These are phyloP conservation scores for Myripristis murdjan DNA, from an alignment of 2,797 vertebrate genomes.

Conservation along the genomic window DNA sequence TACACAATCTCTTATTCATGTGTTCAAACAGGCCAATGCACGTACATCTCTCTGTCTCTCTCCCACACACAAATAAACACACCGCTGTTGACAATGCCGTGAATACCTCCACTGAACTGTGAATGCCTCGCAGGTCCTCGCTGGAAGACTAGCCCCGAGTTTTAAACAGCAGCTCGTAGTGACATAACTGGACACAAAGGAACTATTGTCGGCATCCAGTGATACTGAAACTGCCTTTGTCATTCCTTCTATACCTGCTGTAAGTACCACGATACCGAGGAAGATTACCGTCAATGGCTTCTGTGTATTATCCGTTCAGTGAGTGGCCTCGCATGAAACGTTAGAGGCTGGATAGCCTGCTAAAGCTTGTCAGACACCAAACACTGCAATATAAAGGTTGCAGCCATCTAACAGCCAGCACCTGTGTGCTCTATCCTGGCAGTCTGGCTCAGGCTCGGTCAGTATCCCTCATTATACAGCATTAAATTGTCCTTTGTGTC, in stretches of 20 bases:
- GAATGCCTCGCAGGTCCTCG: constrained; percentile 46
- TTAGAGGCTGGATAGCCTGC: constrained; percentile 35
- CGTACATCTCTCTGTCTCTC: constrained; percentile 7
- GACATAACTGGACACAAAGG: constrained; percentile 73
- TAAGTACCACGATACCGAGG: constrained; percentile 51
- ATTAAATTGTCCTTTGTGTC: constrained; percentile 19
- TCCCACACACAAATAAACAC: constrained; percentile 24
- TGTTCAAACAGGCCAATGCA: constrained; percentile 62
- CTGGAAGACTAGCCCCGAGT: constrained; percentile 16
- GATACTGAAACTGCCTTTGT: constrained; percentile 73
- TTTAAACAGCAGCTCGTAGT: constrained; percentile 55
- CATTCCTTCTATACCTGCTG: constrained; percentile 53
- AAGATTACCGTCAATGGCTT: constrained; percentile 59
- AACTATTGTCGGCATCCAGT: constrained; percentile 63
- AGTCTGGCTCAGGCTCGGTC: constrained; percentile 6
- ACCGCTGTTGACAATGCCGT: constrained; percentile 28
- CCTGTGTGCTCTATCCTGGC: neutral
- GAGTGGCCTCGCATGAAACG: constrained; percentile 48
- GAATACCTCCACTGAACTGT: constrained; percentile 43
- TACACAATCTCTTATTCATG: constrained; percentile 66
- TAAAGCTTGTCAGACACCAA: constrained; percentile 34
- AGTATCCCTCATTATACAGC: neutral
- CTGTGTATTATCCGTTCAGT: constrained; percentile 30
- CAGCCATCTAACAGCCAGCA: constrained; percentile 11
- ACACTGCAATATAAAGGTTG: neutral